Percentiles rank a stretch among this genome's conserved stretches.
These are phyloP conservation scores for Virgularia gustaviana DNA, from an alignment of 92 coral and sea anemone genomes.

Conservation along the genomic window DNA sequence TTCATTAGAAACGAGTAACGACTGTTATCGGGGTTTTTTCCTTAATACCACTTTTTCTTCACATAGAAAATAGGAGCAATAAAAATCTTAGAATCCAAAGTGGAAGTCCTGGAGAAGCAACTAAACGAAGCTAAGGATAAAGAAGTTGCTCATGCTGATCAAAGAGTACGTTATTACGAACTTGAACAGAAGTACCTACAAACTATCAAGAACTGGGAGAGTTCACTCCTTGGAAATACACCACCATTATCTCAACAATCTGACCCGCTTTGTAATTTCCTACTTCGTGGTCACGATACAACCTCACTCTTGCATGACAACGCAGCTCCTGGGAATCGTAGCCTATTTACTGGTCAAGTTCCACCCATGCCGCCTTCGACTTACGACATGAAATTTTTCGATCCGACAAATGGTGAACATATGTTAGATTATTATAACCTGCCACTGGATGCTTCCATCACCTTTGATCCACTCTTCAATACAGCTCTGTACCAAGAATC, in stretches of 20 bases:
- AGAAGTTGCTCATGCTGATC: conserved; percentile 51
- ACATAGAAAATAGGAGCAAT: conserved; percentile 61
- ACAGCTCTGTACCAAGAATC: background rate
- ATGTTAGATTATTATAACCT: no score
- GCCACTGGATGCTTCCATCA: no score
- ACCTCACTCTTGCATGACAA: background rate
- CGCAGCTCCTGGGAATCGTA: background rate
- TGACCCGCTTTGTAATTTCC: conserved; percentile 9
- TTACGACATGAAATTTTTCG: no score
- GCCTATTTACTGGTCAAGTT: background rate
- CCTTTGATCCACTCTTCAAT: background rate
- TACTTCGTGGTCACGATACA: background rate
- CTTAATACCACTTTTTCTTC: background rate
- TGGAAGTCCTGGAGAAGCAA: conserved; percentile 56
- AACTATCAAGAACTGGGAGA: conserved; percentile 56
- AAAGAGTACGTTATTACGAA: conserved; percentile 61
- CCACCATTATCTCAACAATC: conserved; percentile 53
- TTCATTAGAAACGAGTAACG: background rate
- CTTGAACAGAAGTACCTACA: conserved; percentile 63
- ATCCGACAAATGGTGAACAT: no score
- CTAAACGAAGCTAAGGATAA: conserved; percentile 57
- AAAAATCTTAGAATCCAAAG: conserved; percentile 52
- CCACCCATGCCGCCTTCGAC: no score
- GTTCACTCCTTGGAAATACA: conserved; percentile 44
- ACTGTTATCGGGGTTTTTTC: background rate